These are phyloP conservation scores for Batillaria attramentaria DNA, from an alignment of 1,140 invertebrate species.

Conservation along the genomic window DNA sequence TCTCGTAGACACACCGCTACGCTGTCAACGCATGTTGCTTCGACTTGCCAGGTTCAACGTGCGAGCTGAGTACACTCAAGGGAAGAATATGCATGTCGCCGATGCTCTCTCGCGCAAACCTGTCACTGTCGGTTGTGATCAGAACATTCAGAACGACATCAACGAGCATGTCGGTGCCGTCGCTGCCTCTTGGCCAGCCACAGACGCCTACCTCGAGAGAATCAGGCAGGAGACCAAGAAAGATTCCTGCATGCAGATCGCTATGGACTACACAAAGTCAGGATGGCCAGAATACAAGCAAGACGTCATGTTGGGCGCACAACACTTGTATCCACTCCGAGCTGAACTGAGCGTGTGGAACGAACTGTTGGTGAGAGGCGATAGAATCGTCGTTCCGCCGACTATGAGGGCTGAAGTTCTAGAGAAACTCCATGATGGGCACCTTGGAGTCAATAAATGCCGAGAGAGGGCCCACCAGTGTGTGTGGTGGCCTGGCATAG, in stretches of 20 bases:
- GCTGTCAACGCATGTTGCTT: constrained; percentile 45
- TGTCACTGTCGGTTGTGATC: constrained; percentile 69
- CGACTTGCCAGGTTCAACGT: constrained; percentile 37
- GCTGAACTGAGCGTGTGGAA: too few relatives aligned
- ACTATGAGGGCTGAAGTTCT: too few relatives aligned
- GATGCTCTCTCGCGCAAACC: constrained; percentile 41
- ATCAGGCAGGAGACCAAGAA: not conserved
- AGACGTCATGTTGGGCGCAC: constrained; percentile 1
- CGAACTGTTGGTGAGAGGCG: too few relatives aligned
- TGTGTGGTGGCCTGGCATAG: too few relatives aligned
- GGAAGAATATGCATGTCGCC: constrained; percentile 38
- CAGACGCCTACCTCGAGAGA: not conserved
- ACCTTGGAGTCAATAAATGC: too few relatives aligned
- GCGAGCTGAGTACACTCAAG: constrained; percentile 34
- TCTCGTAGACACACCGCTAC: constrained; percentile 28
- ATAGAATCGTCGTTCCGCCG: too few relatives aligned
- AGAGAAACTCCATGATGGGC: too few relatives aligned
- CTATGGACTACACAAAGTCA: not conserved
- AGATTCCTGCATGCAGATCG: not conserved
- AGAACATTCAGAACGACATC: constrained; percentile 74
- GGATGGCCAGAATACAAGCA: constrained; percentile 17
- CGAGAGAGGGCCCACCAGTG: too few relatives aligned
- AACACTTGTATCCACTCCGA: not conserved
- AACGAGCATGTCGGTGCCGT: constrained; percentile 59
- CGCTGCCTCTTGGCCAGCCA: too few relatives aligned